Evolutionary conservation across 2,113 vertebrate species (phyloP), one percentile per base, ranked within the genome.

Genomic region (Felis chaus): DNA sequence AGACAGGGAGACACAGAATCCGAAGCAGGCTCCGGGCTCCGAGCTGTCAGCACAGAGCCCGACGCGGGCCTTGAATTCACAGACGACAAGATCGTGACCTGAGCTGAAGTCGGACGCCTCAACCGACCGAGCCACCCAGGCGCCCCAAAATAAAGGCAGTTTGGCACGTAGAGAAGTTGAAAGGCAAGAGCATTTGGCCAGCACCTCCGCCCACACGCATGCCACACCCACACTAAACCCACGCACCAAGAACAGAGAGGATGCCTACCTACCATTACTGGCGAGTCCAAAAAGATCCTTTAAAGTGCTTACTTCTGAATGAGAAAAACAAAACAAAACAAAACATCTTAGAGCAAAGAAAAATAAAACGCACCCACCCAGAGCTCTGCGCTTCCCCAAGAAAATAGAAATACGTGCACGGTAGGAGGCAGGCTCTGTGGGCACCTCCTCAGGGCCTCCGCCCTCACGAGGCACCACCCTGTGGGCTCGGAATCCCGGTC

Each of bases 201-300:
- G 73, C 1, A 3, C 53, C 29, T 91, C 63, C 5, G 8, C 76
- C 69, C 71, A 8, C 50, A 69, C 48, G n/a, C 45, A 27, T 12
- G 23, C 68, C 36, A 61, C 39, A 11, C 53, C 16, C 63, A 25
- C 23, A 23, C 25, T 14, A 31, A 86, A 12, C 39, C 36, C 66
- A 78, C 6, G 36, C 25, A 71, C 1, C 23, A 81, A 81, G 97
- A 94, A 87, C 18, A 15, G 7, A 15, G 66, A 33, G 23, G 71
- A 53, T 41, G 98, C 99, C 73, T 99, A 99, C 99, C 73, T 99
- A 99, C 99, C 99, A 39, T 99, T 99, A 95, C 99, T 99, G 98
- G 99, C 99, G 27, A 99, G 99, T 96, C 99, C 99, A 84, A 99
- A 99, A 92, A 99, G 99, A 98, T 99, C 99, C 99, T 99, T 99